phyloP scores from a whole-genome alignment of 2,797 vertebrate species.

The Lutjanus campechanus region DNA sequence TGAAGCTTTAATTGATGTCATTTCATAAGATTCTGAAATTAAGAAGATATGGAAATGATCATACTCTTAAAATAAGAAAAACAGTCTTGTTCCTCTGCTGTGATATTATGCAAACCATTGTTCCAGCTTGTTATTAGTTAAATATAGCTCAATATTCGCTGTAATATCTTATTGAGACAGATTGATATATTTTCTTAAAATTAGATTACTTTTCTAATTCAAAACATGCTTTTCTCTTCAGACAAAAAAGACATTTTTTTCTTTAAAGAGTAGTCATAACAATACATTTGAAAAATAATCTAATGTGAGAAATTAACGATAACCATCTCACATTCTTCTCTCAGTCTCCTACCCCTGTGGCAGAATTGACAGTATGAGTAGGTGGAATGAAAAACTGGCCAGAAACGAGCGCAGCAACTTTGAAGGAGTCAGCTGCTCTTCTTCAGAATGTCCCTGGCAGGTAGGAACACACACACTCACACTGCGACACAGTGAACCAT shows the following conservation, averaged over 20 bases:
- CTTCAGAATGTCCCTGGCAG: constrained; percentile 86
- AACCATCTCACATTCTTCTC: not conserved
- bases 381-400: constrained; percentile 59
- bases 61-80: too few species aligned
- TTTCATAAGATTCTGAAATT: too few species aligned
- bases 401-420: constrained; percentile 63
- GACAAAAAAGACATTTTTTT: not conserved
- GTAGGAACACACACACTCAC: constrained; percentile 59
- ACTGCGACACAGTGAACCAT: not conserved
- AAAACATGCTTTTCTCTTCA: not conserved
- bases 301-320: not conserved
- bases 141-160: too few species aligned
- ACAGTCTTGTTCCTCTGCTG: too few species aligned
- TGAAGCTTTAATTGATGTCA: too few species aligned
- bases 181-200: too few species aligned
- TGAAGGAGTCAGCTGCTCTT: constrained; percentile 68
- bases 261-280: not conserved
- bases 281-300: not conserved
- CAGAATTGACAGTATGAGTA: constrained; percentile 55
- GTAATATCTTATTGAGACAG: too few species aligned
- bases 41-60: too few species aligned
- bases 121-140: too few species aligned
- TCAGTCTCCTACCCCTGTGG: constrained; percentile 80
- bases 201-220: too few species aligned
- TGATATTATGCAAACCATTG: too few species aligned